Percentiles rank a stretch among this genome's conserved stretches.
Conservation (phyloP, 2,797 vertebrate genomes). For the Anguilla megastoma region DNA sequence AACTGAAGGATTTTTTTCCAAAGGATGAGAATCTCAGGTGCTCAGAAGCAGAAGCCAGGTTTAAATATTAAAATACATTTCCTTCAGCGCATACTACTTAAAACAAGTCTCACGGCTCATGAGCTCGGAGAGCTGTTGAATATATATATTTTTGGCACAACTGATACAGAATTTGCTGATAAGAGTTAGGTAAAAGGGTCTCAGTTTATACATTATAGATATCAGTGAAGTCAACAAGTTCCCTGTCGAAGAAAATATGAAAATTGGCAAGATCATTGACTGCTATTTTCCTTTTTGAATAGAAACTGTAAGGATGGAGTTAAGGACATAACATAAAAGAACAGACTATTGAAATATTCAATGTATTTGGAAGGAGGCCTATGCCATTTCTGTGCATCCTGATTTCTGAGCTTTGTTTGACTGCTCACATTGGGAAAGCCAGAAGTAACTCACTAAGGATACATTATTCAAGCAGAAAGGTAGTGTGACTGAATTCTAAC, state of each 20-base stretch:
- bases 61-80: conserved; percentile 73
- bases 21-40: conserved; percentile 59
- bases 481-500: neutral
- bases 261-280: neutral
- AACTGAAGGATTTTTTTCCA: conserved; percentile 44
- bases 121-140: conserved; percentile 56
- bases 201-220: conserved; percentile 49
- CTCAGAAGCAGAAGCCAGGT: conserved; percentile 58
- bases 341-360: conserved; percentile 21
- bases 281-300: neutral
- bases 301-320: neutral
- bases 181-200: conserved; percentile 61
- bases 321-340: neutral
- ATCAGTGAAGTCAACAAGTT: conserved; percentile 41
- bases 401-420: neutral
- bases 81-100: conserved; percentile 62
- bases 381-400: neutral
- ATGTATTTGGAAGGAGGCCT: neutral
- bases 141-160: conserved; percentile 64
- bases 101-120: conserved; percentile 54
- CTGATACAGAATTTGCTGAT: conserved; percentile 54
- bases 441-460: neutral
- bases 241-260: neutral
- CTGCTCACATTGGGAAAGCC: neutral
- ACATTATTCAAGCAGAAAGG: neutral